A percentile compares a stretch with the other conserved stretches of the same genome.
These are phyloP conservation scores for Trachymyrmex cornetzi DNA, from an alignment of 1,140 invertebrate species.

Conservation along the genomic window DNA sequence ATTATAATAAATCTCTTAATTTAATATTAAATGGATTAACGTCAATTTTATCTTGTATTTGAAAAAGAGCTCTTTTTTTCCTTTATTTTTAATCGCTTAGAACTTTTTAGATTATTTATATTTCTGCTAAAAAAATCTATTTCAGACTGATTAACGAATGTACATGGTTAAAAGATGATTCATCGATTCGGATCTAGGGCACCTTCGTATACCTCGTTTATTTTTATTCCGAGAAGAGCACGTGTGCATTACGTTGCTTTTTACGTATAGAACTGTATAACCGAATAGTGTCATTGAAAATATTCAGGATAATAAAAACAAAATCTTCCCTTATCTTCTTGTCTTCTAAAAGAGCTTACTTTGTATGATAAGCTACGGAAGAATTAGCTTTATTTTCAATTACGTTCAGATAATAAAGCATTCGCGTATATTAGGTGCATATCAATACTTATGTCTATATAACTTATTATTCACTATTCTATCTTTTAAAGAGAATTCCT, in stretches of 20 bases:
- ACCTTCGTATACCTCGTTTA: not conserved
- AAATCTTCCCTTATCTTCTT: too few species aligned
- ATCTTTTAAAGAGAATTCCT: not conserved
- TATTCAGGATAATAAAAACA: not conserved
- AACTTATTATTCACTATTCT: not conserved
- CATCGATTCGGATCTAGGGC: not conserved
- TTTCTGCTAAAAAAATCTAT: not conserved
- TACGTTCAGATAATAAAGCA: not conserved
- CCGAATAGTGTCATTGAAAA: not conserved
- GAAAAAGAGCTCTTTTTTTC: not conserved
- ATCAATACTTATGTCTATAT: not conserved
- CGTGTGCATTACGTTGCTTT: not conserved
- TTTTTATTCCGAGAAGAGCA: not conserved
- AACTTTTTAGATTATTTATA: not conserved
- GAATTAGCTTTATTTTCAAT: constrained; percentile 6
- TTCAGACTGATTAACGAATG: not conserved
- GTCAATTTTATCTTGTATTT: not conserved
- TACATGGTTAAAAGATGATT: not conserved
- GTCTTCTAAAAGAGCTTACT: not conserved
- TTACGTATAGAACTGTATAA: not conserved
- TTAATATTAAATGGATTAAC: not conserved
- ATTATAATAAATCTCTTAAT: not conserved
- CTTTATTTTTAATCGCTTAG: not conserved
- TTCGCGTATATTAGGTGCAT: not conserved
- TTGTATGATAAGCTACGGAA: not conserved